Base-by-base conservation (phyloP, 2,888 invertebrate genomes). In the Clusia tigrina region DNA sequence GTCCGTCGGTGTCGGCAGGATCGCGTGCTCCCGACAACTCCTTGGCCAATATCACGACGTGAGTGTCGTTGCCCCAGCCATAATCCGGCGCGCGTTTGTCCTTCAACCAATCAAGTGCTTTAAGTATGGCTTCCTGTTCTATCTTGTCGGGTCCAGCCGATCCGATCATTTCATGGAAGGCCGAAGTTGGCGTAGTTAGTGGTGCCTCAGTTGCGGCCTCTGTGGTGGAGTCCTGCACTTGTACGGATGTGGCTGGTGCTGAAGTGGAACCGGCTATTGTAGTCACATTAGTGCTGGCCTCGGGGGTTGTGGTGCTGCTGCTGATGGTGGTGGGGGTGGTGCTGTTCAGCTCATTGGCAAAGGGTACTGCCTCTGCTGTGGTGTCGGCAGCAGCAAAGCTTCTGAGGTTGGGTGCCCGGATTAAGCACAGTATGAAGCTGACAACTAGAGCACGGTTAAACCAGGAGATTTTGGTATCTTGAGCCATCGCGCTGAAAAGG, bases 1-100 rank as follows among this genome's bases (percentile, higher is more conserved):
- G 84, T 0, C 76, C 81, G 65, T 84, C 84, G 12, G 80, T 73
- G 64, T 84, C 84, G 24, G 75, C 77, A 32, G 82, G 78, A 74
- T 85, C 82, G 66, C 83, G 76, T 58, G 84, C 81, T 58, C 81
- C 81, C 1, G 82, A 82, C 55, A 82, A 69, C 83, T 93, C 91
- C 62, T 94, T 86, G 32, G 94, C 92, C 48, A 93, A 86, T 77
- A 94, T 87, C 2, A 92, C 93, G 74, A 91, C 90, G 67, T 94
- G 91, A 0, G 94, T 94, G 76, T 93, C 93, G 73, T 92, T 92
- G 38, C 89, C 90, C 92, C 93, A 94, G 3, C 93, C 93, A 87
- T 90, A 91, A 78, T 93, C 91, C 2, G 87, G 85, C 71, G 89
- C 89, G 23, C 93, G 87, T 72, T 92, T 91, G 70, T 88, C 88